Conservation (phyloP, 2,113 vertebrate genomes). For the Caretta caretta region DNA sequence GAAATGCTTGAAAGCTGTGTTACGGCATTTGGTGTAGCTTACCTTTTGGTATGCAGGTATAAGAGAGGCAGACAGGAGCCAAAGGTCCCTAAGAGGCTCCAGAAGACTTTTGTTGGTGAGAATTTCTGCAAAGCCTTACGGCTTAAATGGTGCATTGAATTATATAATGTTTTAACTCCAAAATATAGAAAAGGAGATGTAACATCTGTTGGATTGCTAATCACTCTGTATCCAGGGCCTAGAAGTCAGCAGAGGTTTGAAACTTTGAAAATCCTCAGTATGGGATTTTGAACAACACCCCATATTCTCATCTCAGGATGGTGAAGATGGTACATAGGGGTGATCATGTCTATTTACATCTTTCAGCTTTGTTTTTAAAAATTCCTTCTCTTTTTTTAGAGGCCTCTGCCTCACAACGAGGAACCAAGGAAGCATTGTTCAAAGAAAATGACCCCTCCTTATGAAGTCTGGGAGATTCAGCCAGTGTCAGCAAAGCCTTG, state of each 20-base stretch:
- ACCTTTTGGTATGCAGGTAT: neutral
- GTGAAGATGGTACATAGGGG: neutral
- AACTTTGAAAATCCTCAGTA: neutral
- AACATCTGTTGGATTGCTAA: neutral
- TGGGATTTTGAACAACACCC: neutral
- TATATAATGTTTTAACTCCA: neutral
- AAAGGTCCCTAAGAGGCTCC: neutral
- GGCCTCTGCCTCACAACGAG: neutral
- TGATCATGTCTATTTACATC: neutral
- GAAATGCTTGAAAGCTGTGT: neutral
- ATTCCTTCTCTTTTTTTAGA: neutral
- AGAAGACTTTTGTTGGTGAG: neutral
- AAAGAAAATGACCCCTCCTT: neutral
- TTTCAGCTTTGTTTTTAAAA: neutral
- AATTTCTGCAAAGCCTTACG: neutral
- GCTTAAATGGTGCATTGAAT: neutral
- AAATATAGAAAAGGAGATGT: neutral
- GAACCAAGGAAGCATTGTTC: neutral
- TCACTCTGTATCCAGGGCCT: neutral
- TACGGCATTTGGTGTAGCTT: neutral
- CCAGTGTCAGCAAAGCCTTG: neutral
- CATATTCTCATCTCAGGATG: neutral
- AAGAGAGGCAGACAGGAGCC: neutral
- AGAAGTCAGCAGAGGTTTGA: neutral
- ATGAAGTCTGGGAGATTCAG: neutral